Base-by-base conservation (phyloP, 2,113 vertebrate genomes). In the Apus apus region DNA sequence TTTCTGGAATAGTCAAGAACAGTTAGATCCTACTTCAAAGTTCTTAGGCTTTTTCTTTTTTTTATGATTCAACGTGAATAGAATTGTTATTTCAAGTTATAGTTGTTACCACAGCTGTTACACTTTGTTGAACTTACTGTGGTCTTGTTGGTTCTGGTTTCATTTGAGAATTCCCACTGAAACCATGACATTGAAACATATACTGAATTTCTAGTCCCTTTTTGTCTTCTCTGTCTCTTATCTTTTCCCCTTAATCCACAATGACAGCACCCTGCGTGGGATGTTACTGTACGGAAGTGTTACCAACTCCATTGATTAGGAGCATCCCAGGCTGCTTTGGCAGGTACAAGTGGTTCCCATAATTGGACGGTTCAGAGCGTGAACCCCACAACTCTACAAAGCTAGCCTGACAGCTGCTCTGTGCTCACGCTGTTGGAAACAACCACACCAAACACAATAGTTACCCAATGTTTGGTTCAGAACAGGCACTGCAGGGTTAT, bases 261-360 rank as follows among this genome's bases (percentile, higher is more conserved):
- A 17, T 2, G 8, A 13, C 0, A 65, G 15, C 13, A 40, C 32
- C n/a, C 3, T 3, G 8, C 8, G 38, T 12, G 18, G 57, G 5
- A 22, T 22, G 13, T 43, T 51, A 4, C 22, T 56, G 45, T 38
- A 21, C 21, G 38, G 14, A 18, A 60, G 23, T 19, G 14, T 11
- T 51, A 4, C 23, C 15, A 20, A 18, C 29, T 72, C 50, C 29
- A 51, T 11, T 2, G 2, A 46, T 46, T 34, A 22, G 40, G 51
- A 81, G 13, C 0, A 0, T 14, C 16, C 22, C 30, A 43, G 38
- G 32, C 30, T 70, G 7, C 23, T 57, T 43, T 65, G 46, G 4
- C 32, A 73, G 12, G 23, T 43, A 25, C 50, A 34, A 21, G 18
- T 25, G 6, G 17, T 34, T 67, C 36, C n/a, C 21, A 56, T 2